Conservation (phyloP, 1,140 invertebrate genomes). For the Varroa destructor region DNA sequence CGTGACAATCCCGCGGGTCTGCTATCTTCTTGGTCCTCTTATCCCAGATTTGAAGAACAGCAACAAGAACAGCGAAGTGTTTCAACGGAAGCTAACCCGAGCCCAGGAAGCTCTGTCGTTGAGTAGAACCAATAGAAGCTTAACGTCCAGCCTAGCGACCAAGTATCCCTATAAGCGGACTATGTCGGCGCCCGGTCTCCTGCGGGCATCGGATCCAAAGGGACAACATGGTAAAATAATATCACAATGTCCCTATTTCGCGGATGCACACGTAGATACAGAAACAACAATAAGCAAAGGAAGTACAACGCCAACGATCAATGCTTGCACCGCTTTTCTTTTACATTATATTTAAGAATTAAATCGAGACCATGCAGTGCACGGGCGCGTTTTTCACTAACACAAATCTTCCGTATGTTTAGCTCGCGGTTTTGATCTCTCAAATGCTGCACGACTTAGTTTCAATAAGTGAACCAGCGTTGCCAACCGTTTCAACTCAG, state of each 20-base stretch:
- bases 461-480: too few species aligned
- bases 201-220: conserved; percentile 27
- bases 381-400: too few species aligned
- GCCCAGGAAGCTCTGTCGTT: conserved; percentile 72
- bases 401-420: too few species aligned
- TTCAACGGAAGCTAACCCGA: conserved; percentile 70
- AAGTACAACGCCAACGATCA: too few species aligned
- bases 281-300: too few species aligned
- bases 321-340: too few species aligned
- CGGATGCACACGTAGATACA: neutral
- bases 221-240: conserved; percentile 26
- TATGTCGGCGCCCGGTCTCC: conserved; percentile 62
- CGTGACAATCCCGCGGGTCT: neutral
- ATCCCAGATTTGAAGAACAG: conserved; percentile 68
- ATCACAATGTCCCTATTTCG: neutral
- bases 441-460: too few species aligned
- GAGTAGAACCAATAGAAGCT: conserved; percentile 54
- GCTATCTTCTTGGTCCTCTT: neutral
- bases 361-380: too few species aligned
- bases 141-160: conserved; percentile 74
- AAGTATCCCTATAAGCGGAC: conserved; percentile 92
- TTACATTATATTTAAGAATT: too few species aligned
- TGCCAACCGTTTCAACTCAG: too few species aligned
- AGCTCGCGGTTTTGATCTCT: too few species aligned
- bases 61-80: conserved; percentile 72